These are phyloP conservation scores for Gadus chalcogrammus DNA, from an alignment of 2,113 vertebrate genomes.

Conservation along the genomic window DNA sequence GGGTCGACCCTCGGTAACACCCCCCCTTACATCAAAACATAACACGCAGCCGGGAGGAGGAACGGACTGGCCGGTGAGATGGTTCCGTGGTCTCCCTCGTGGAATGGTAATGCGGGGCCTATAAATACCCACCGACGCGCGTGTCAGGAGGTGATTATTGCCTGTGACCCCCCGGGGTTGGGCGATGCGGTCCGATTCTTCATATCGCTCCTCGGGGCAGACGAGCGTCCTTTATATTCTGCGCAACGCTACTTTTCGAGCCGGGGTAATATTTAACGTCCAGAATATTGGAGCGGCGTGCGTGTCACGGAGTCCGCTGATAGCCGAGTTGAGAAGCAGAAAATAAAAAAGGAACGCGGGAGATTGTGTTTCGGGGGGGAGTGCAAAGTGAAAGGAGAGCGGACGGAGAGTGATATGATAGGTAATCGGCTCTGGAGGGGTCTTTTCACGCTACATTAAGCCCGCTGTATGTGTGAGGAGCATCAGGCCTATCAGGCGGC, in stretches of 20 bases:
- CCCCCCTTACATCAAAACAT: constrained; percentile 41
- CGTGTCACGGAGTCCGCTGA: constrained; percentile 22
- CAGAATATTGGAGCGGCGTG: constrained; percentile 11
- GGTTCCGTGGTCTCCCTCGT: constrained; percentile 29
- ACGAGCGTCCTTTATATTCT: constrained; percentile 38
- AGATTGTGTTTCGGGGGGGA: constrained; percentile 26
- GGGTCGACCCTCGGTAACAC: too few relatives aligned
- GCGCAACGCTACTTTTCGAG: too few relatives aligned
- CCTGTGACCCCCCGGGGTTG: constrained; percentile 54
- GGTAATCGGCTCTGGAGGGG: constrained; percentile 46
- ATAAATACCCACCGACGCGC: constrained; percentile 51
- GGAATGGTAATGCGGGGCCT: too few relatives aligned
- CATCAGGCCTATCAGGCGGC: constrained; percentile 33
- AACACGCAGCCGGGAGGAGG: constrained; percentile 65
- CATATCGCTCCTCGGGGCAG: constrained; percentile 63
- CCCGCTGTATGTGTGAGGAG: constrained; percentile 29
- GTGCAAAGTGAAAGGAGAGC: constrained; percentile 38
- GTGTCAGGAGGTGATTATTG: constrained; percentile 78
- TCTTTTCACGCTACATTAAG: constrained; percentile 45
- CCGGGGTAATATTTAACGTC: too few relatives aligned
- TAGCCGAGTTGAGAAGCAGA: neutral
- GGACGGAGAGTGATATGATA: constrained; percentile 51
- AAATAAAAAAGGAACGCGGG: constrained; percentile 18
- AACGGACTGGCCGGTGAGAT: constrained; percentile 71
- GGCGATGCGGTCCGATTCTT: constrained; percentile 76